Base-by-base conservation (phyloP, 1,140 invertebrate species). In the Hylaeus volcanicus region DNA sequence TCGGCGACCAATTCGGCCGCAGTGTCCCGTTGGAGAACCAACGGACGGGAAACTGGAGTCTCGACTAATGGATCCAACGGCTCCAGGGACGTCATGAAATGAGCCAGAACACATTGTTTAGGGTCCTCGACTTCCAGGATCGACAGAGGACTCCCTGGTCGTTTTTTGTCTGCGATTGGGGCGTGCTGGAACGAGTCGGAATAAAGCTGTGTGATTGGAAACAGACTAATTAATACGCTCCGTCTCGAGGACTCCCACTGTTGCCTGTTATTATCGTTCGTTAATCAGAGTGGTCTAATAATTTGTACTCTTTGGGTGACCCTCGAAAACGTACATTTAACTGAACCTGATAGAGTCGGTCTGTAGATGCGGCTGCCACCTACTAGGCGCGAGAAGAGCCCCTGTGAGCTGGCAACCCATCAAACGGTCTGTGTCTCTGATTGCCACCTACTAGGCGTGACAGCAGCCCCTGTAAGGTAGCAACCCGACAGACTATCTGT, bases 51-150 rank as follows among this genome's bases (percentile, higher is more conserved):
- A 68, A 97, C 93, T 0, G 97, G 97, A 14, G 97, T 97, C 91
- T 98, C 97, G 84, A 97, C 92, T 26, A 97, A 94, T 8, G 97
- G 97, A 92, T 97, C 96, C 83, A 97, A 95, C 2, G 97, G 94
- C 89, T 97, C 97, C 86, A 98, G 88, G 1, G 96, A 96, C 81
- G 97, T 97, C 97, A 98, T 98, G 80, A 98, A 94, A 91, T 98
- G 97, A 64, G 97, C 96, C 79, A 98, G 93, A 81, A 98, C 96
- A 91, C 96, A 97, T 74, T 98, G 93, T 89, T 98, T 98, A 0
- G 97, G 97, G 92, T 98, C 97, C 58, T 97, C 96, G 6, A 98
- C 96, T 94, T 98, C 97, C 14, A 97, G 93, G 14, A 97, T 95
- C 82, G 96, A 96, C 48, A 97, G 91, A 8, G 95, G 95, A 89